These are phyloP conservation scores for Epizoanthus illoricatus DNA, from an alignment of 92 coral and sea anemone species.

Conservation along the genomic window DNA sequence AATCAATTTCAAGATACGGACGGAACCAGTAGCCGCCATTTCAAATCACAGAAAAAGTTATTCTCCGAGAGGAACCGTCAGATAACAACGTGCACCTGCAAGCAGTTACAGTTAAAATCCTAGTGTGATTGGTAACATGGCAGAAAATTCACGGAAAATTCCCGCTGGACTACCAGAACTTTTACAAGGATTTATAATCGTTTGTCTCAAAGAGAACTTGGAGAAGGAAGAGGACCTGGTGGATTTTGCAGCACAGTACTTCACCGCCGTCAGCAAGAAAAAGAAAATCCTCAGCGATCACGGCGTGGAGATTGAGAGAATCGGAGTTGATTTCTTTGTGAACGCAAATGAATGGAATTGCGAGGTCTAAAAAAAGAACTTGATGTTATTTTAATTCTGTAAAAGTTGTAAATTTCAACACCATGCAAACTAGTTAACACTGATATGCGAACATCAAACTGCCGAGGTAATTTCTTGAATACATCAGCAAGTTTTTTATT, in stretches of 20 bases:
- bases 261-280: slow-evolving; percentile 52
- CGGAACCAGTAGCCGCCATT: too few species aligned
- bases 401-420: too few species aligned
- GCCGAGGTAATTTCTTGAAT: too few species aligned
- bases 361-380: slow-evolving; percentile 39
- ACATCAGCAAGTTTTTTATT: too few species aligned
- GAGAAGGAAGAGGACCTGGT: slow-evolving; percentile 75
- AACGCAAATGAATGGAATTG: slow-evolving; percentile 77
- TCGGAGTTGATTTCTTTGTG: slow-evolving; percentile 73
- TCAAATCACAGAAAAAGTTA: too few species aligned
- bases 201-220: slow-evolving; percentile 61
- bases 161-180: slow-evolving; percentile 88
- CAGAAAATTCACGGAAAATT: slow-evolving; percentile 43
- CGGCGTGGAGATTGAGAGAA: slow-evolving; percentile 66
- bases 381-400: too few species aligned
- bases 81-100: background rate
- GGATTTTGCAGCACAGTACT: slow-evolving; percentile 79
- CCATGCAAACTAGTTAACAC: too few species aligned
- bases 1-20: background rate
- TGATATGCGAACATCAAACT: too few species aligned
- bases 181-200: slow-evolving; percentile 88
- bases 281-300: slow-evolving; percentile 63
- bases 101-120: background rate
- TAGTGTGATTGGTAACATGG: slow-evolving; percentile 20
- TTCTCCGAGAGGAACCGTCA: too few species aligned